Conservation (phyloP, 2,888 invertebrate species). For the Physocephala rufipes region DNA sequence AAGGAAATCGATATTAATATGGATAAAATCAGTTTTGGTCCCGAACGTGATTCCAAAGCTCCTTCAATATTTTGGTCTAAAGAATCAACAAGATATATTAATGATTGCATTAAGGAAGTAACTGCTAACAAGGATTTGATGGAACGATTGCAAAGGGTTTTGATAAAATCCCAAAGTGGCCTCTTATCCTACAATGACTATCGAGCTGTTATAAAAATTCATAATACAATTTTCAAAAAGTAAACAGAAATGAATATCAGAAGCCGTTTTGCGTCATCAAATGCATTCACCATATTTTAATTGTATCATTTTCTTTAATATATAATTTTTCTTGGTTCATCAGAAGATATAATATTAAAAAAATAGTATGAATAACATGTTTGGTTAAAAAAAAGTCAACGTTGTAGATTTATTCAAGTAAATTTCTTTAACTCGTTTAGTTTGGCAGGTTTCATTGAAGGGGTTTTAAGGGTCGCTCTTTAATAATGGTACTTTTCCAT, state of each 20-base stretch:
- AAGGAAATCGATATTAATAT: conserved; percentile 44
- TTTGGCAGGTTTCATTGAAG: too few species aligned
- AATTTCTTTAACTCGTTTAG: too few species aligned
- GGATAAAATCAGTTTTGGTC: not conserved
- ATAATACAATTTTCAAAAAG: conserved; percentile 52
- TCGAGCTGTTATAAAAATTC: conserved; percentile 57
- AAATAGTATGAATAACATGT: conserved; percentile 30
- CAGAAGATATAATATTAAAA: conserved; percentile 36
- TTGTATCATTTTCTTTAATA: conserved; percentile 34
- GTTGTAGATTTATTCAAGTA: too few species aligned
- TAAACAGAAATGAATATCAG: conserved; percentile 35
- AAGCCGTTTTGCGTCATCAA: conserved; percentile 37
- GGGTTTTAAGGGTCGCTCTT: too few species aligned
- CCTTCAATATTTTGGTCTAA: conserved; percentile 62
- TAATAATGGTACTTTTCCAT: too few species aligned
- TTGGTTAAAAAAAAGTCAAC: conserved; percentile 10
- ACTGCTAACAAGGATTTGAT: conserved; percentile 42
- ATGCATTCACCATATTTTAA: conserved; percentile 36
- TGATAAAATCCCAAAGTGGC: conserved; percentile 57
- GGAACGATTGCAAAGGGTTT: conserved; percentile 55
- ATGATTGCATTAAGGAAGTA: conserved; percentile 51
- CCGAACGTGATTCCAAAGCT: conserved; percentile 35
- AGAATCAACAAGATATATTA: conserved; percentile 59
- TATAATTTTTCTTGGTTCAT: conserved; percentile 33
- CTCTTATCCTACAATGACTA: conserved; percentile 63